Evolutionary conservation across 2,113 vertebrate genomes (phyloP), one percentile per base, ranked within the genome.

Genomic region (Nymphicus hollandicus): DNA sequence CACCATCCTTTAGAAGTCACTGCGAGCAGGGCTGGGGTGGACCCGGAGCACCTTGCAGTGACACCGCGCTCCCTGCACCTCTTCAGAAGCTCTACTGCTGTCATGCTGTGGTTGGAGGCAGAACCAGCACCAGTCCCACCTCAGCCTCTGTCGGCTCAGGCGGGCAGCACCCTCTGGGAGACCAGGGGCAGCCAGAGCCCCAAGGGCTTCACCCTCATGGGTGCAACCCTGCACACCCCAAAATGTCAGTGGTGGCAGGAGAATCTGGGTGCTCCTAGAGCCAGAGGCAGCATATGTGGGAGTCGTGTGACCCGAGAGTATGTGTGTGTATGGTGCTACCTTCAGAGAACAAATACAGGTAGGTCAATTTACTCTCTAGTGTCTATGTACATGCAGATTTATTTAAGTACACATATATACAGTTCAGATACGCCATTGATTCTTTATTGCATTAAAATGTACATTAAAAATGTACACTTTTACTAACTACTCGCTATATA

Each of bases 331-430:
- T 8, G 56, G 58, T 66, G 89, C 89, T 74, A 74, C 94, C 95
- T 97, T 95, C 97, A 97, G 97, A 97, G 97, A 97, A 97, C 96
- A 98, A 97, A 97, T 86, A 88, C 94, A 86, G 92, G 91, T 96
- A 94, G 96, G 94, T 96, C 84, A 84, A 72, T 76, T 96, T 97
- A 92, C 55, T 96, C 95, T 96, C 91, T 94, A 91, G 81, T 85
- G 89, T 94, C 94, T 97, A 47, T 92, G 85, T 96, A 96, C 86
- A 17, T 96, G 89, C 96, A 97, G 96, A 73, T 94, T 97, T 95
- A 88, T 95, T 96, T 96, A 93, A 89, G 91, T 93, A 96, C 82
- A 92, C 71, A 92, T 96, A 94, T 91, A 89, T 93, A 93, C 88
- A 97, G 88, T 84, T 94, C 94, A 96, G 25, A 95, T 96, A 91